These are phyloP conservation scores for Globodera ellingtonae DNA, from an alignment of 1,140 invertebrate genomes.

Conservation along the genomic window DNA sequence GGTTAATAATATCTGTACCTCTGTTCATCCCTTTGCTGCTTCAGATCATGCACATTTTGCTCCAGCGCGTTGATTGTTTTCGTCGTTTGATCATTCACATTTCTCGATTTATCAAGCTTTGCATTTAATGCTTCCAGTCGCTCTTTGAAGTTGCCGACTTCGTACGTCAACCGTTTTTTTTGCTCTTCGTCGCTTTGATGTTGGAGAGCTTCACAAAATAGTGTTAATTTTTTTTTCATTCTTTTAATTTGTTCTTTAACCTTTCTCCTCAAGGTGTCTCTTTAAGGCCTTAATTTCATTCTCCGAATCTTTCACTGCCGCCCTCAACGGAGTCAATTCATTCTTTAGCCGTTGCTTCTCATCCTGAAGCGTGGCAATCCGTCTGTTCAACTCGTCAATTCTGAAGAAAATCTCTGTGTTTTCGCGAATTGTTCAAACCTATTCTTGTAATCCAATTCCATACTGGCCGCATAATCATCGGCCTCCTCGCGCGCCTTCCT, in stretches of 20 bases:
- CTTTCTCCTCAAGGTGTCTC: constrained; percentile 59
- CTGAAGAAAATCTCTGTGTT: constrained; percentile 37
- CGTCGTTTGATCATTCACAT: constrained; percentile 49
- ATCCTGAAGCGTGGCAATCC: constrained; percentile 55
- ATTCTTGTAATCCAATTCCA: constrained; percentile 64
- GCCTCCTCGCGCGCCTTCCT: constrained; percentile 58
- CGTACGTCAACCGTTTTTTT: constrained; percentile 38
- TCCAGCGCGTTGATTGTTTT: constrained; percentile 52
- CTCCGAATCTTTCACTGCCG: constrained; percentile 59
- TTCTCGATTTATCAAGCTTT: constrained; percentile 51
- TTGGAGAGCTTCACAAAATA: constrained; percentile 55
- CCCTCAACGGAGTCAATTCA: constrained; percentile 55
- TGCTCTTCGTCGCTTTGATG: constrained; percentile 53
- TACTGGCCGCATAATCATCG: constrained; percentile 54
- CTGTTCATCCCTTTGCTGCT: constrained; percentile 60
- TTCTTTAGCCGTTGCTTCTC: constrained; percentile 58
- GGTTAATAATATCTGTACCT: constrained; percentile 24
- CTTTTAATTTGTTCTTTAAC: constrained; percentile 28
- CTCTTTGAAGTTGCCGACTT: constrained; percentile 48
- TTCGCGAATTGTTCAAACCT: constrained; percentile 27
- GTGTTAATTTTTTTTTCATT: background rate
- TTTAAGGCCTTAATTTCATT: constrained; percentile 57
- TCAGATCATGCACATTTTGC: constrained; percentile 59
- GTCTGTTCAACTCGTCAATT: constrained; percentile 61
- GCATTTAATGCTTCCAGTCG: constrained; percentile 46